These are phyloP conservation scores for Opisthocomus hoazin DNA, from an alignment of 2,113 vertebrate species.

Conservation along the genomic window DNA sequence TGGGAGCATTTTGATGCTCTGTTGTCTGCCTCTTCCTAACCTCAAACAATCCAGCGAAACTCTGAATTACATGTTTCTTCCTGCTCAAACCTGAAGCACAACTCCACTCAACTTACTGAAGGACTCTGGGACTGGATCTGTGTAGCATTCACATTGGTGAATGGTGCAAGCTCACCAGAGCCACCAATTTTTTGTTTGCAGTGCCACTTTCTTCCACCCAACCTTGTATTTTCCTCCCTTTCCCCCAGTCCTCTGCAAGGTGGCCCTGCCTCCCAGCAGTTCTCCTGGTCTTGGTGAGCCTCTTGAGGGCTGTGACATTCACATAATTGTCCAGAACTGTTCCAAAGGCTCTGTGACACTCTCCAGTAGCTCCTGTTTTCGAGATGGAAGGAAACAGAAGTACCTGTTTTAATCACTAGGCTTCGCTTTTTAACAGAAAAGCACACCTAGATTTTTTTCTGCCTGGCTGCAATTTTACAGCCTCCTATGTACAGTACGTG, in stretches of 20 bases:
- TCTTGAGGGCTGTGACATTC: not conserved
- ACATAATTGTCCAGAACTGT: not conserved
- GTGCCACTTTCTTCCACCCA: not conserved
- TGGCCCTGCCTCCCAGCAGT: not conserved
- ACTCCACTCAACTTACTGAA: not conserved
- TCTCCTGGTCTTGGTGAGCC: not conserved
- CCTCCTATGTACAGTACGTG: not conserved
- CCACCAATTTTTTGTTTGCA: not conserved
- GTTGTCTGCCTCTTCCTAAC: not conserved
- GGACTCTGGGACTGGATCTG: not conserved
- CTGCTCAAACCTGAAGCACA: not conserved
- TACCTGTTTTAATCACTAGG: not conserved
- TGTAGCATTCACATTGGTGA: not conserved
- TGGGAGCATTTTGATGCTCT: not conserved
- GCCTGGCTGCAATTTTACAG: not conserved
- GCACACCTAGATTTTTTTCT: not conserved
- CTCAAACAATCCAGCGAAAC: not conserved
- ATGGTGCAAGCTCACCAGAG: not conserved
- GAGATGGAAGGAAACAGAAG: not conserved
- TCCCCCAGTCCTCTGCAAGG: not conserved
- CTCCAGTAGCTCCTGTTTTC: not conserved
- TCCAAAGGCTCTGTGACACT: not conserved
- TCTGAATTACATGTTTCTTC: not conserved
- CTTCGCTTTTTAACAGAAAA: slow-evolving; percentile 28
- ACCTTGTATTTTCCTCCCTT: not conserved